phyloP scores from a whole-genome alignment of 2,113 vertebrate species.

The Ciconia stormi region DNA sequence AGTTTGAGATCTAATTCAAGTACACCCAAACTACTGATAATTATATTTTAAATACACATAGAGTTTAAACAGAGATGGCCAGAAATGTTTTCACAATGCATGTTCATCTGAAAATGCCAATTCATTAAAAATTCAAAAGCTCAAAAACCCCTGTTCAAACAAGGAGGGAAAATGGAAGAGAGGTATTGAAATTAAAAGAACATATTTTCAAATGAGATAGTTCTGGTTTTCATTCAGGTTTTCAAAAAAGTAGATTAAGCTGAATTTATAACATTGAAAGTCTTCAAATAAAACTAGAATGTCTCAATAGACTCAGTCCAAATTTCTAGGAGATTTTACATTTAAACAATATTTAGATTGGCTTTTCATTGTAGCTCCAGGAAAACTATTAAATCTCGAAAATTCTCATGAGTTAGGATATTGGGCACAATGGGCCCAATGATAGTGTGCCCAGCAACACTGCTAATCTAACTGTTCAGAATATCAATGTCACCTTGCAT shows the following conservation, averaged over 20 bases:
- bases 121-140: background rate
- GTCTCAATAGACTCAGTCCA: background rate
- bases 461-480: background rate
- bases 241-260: background rate
- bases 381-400: background rate
- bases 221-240: background rate
- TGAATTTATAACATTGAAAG: background rate
- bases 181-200: background rate
- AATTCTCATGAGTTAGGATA: background rate
- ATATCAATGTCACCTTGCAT: background rate
- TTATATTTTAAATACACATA: background rate
- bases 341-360: slow-evolving; percentile 33
- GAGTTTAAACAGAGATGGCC: background rate
- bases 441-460: background rate
- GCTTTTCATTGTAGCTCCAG: slow-evolving; percentile 5
- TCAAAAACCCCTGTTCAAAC: background rate
- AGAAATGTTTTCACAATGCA: background rate
- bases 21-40: background rate
- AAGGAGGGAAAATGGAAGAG: background rate
- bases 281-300: background rate
- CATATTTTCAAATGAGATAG: background rate
- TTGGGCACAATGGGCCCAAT: too few species aligned
- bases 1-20: background rate
- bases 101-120: background rate
- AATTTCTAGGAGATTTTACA: slow-evolving; percentile 13